phyloP scores from a whole-genome alignment of 2,797 vertebrate species.

The Cetoscarus ocellatus region DNA sequence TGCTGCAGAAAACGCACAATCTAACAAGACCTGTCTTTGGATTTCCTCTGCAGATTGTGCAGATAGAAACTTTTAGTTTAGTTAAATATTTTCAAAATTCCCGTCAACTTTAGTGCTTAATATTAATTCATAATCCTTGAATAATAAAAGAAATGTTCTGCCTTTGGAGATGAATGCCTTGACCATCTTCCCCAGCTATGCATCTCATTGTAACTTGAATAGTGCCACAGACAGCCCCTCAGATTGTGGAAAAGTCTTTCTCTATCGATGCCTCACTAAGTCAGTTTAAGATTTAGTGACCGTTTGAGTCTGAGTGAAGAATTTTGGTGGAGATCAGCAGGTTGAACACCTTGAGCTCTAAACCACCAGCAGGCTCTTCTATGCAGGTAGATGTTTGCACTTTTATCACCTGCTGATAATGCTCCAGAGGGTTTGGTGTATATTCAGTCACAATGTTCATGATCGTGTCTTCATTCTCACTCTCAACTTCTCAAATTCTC shows the following conservation, averaged over 20 bases:
- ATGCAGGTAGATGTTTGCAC: conserved; percentile 3
- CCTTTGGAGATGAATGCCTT: no score
- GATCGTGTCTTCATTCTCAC: not conserved
- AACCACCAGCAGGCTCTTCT: not conserved
- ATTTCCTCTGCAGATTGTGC: no score
- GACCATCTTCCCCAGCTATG: not conserved
- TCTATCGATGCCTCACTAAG: no score
- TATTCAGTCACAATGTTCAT: no score
- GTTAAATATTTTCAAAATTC: no score
- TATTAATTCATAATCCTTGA: no score
- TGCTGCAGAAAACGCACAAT: no score
- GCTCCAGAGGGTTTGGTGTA: not conserved
- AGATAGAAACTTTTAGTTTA: no score
- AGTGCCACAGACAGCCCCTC: conserved; percentile 6
- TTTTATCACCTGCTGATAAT: not conserved
- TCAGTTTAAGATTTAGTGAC: not conserved
- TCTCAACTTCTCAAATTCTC: not conserved
- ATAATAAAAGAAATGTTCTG: no score
- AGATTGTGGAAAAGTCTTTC: no score
- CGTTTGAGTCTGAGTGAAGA: conserved; percentile 8
- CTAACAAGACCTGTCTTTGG: no score
- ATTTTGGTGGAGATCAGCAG: not conserved
- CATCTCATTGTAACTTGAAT: conserved; percentile 19
- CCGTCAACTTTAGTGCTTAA: no score
- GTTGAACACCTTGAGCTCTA: not conserved